phyloP scores from a whole-genome alignment of 2,888 invertebrate species.

The Metallyticus violacea region DNA sequence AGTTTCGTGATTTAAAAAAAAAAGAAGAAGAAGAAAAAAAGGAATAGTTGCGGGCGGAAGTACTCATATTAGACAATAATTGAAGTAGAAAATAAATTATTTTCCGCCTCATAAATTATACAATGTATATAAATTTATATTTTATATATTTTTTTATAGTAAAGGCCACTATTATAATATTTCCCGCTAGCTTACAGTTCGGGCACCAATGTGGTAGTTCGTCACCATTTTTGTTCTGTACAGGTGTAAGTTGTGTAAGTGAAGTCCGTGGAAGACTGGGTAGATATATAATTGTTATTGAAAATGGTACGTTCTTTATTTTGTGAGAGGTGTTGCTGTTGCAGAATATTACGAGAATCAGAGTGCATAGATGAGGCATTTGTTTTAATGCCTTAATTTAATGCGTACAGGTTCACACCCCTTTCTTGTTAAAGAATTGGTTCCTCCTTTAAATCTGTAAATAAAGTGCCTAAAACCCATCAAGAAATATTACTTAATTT shows the following conservation, averaged over 20 bases:
- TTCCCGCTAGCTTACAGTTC: not conserved
- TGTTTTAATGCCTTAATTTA: not conserved
- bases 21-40: too few relatives aligned
- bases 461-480: not conserved
- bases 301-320: slow-evolving; percentile 20
- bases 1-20: too few relatives aligned
- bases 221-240: slow-evolving; percentile 26
- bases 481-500: not conserved
- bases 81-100: too few relatives aligned
- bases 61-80: too few relatives aligned
- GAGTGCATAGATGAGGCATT: not conserved
- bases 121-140: too few relatives aligned
- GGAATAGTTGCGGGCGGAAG: too few relatives aligned
- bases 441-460: not conserved
- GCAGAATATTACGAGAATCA: not conserved
- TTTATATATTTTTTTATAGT: too few relatives aligned
- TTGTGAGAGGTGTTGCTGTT: not conserved
- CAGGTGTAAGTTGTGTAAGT: slow-evolving; percentile 20
- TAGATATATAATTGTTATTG: not conserved
- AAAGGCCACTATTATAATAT: not conserved
- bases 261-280: slow-evolving; percentile 2
- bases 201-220: not conserved
- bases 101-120: too few relatives aligned
- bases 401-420: slow-evolving; percentile 25
- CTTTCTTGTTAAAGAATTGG: slow-evolving; percentile 15